Percentiles rank a stretch among this genome's conserved stretches.
Evolutionary conservation across 2,797 vertebrate species (phyloP).

Genomic region (Macrochelys suwanniensis): DNA sequence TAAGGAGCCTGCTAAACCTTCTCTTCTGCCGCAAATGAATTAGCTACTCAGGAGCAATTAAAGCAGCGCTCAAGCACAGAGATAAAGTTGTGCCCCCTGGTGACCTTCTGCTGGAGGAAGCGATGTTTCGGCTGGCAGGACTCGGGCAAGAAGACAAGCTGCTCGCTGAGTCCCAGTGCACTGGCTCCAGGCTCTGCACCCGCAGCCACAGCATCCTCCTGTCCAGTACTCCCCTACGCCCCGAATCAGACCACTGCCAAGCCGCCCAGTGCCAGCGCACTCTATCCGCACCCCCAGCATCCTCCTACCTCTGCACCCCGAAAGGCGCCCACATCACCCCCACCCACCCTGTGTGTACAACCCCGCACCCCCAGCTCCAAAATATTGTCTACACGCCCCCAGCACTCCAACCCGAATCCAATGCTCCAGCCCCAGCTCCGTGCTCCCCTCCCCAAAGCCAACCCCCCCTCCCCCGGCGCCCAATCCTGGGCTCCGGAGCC

Average conservation of each 20-base stretch:
- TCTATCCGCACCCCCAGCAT: no score
- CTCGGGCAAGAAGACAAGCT: rapidly evolving
- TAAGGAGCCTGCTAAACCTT: not conserved
- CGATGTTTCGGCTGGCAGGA: conserved; percentile 2
- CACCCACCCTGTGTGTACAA: not conserved
- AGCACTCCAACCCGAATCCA: no score
- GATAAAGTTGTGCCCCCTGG: conserved; percentile 41
- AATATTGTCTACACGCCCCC: not conserved
- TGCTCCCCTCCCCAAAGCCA: not conserved
- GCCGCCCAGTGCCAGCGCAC: no score
- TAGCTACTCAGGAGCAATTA: not conserved
- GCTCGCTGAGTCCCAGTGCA: rapidly evolving
- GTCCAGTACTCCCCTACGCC: not conserved
- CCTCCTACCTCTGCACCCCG: not conserved
- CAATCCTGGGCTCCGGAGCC: not conserved
- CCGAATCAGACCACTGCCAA: not conserved
- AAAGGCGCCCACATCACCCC: not conserved
- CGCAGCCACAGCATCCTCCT: not conserved
- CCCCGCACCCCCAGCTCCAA: not conserved
- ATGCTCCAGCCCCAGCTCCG: not conserved
- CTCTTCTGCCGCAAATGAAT: not conserved
- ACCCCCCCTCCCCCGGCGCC: no score
- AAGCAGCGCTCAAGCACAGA: not conserved
- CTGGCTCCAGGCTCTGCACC: not conserved
- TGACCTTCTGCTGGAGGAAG: conserved; percentile 65